Evolutionary conservation across 2,113 vertebrate species (phyloP), one percentile per base, ranked within the genome.

Genomic region (Archocentrus centrarchus): DNA sequence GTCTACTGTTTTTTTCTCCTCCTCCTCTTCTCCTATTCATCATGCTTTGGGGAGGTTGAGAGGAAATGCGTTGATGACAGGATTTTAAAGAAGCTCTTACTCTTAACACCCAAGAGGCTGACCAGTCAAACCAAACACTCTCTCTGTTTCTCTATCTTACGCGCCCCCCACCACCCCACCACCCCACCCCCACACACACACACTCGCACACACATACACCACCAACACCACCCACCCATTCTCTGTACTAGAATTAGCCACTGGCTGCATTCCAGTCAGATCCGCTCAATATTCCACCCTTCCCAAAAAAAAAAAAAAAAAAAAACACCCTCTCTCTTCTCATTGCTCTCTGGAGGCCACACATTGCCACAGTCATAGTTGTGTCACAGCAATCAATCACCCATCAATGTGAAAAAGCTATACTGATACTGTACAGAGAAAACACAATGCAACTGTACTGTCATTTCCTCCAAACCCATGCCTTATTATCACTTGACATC

Each of bases 301-400:
- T 89, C 82, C 82, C 32, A 35, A 35, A 35, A 35, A 37, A 8
- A 37, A 37, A 8, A 2, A 37, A 37, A 37, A 37, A 37, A 37
- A 37, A 37, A 9, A 2, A 60, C 18, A 77, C 17, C 86, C 90
- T 87, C 89, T 86, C 88, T 70, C 87, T 83, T 82, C 79, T 86
- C 90, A 83, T 80, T 82, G 85, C 83, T 89, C 84, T 88, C 88
- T 85, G 77, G 77, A 90, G 86, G 91, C 91, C 66, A 75, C 86
- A 44, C 85, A 62, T 80, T 81, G 83, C 88, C 85, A 92, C 86
- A 91, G 91, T 93, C 89, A 82, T 78, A 87, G 92, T 77, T 86
- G 88, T 94, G 90, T 93, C 93, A 92, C 85, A 92, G 90, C 86
- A 60, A 93, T 94, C 91, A 91, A 93, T 92, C 91, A 77, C 1